Base-by-base conservation (phyloP, 2,113 vertebrate genomes). In the Phaethornis superciliosus region DNA sequence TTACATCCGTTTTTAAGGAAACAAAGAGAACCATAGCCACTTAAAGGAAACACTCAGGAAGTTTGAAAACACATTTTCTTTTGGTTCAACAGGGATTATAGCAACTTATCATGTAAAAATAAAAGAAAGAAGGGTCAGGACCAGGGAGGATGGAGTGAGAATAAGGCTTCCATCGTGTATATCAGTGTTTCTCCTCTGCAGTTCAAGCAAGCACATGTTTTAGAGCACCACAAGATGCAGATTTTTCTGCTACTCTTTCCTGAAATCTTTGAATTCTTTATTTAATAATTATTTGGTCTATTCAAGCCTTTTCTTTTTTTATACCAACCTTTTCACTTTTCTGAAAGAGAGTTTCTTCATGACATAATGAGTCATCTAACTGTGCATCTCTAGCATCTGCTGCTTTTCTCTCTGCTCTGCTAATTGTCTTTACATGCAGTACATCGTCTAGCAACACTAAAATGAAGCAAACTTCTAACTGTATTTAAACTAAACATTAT, bases 401-500 rank as follows among this genome's bases (percentile, higher is more conserved):
- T 88, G 88, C 95, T 93, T 96, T 91, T 95, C 93, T 85, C 85
- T 81, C 80, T 90, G 87, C 89, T 83, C 90, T 91, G 87, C 79
- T 85, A 89, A 89, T 87, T 91, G 89, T 75, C 80, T 79, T 86
- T 83, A 70, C 28, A 71, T 24, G 70, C 35, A 32, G 62, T 85
- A 84, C 63, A 52, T 70, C 82, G 51, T 75, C 81, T 75, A 95
- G 69, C 42, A 89, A 82, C 32, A 52, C 33, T 23, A 59, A 88
- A 85, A 92, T 19, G 62, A 95, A 90, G 74, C 59, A 83, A 88
- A 93, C 9, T 21, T 54, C 2, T 3, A 26, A 40, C 40, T 40
- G 40, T 12, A 40, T 40, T 40, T 40, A 12, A 40, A 40, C 40
- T 40, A 40, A 78, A 83, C 27, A 63, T 42, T 68, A 60, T 10